Evolutionary conservation across 2,113 vertebrate genomes (phyloP), one percentile per base, ranked within the genome.

Genomic region (Channa argus): DNA sequence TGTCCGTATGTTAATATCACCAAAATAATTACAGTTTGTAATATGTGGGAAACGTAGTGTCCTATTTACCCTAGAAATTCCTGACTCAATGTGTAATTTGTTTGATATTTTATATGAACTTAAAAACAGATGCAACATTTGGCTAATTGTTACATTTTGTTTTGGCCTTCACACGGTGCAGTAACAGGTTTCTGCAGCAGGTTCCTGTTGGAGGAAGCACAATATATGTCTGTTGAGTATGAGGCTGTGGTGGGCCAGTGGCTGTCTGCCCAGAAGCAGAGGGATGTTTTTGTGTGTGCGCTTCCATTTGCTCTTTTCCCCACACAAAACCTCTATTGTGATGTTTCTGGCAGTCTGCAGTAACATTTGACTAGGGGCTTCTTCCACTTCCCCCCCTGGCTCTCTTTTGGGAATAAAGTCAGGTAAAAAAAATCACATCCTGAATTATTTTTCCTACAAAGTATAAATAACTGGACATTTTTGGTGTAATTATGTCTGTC

Each of bases 281-380:
- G 77, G 59, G 77, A 62, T 73, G 75, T 68, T 63, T 79, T 53
- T 62, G 24, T 55, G 49, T 71, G 63, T 61, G 43, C 75, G 74
- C 46, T 15, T 47, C 56, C 80, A 74, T 88, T 85, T 82, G 71
- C 76, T 85, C 80, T 83, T 71, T 80, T 69, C 64, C 62, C 63
- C 53, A 67, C 75, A 92, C 89, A 88, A 78, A 85, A 74, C 70
- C 81, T 70, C 83, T 76, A 78, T 91, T 91, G 86, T 91, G 74
- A 84, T 83, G 67, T 70, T 70, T 78, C 78, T 87, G 87, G 85
- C 88, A 50, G 51, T 58, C 64, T 81, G 80, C 74, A 15, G 45
- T 56, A 80, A 82, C 79, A 77, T 88, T 88, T 86, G 85, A 89
- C 80, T 65, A 52, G 51, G 34, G 76, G 70, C 6, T 13, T 63